Evolutionary conservation across 2,888 invertebrate species (phyloP).

Genomic region (Patella ulyssiponensis): DNA sequence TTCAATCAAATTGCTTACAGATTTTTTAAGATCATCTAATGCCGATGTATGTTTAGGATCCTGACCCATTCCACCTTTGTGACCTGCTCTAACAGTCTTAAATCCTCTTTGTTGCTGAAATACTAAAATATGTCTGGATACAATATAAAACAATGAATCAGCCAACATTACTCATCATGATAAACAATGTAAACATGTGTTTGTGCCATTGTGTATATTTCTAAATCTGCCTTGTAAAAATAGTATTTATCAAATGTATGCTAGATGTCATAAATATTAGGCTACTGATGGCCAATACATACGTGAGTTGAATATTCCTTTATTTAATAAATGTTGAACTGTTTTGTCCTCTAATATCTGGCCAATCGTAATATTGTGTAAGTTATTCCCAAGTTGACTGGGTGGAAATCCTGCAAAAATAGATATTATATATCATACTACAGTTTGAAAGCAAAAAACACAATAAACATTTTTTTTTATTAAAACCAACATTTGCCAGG

Average conservation of each 20-base stretch:
- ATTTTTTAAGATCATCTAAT: slow-evolving; percentile 41
- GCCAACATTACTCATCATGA: too few species aligned
- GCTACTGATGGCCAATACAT: neutral
- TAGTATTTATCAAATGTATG: neutral
- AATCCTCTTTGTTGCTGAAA: slow-evolving; percentile 43
- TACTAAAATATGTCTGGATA: slow-evolving; percentile 14
- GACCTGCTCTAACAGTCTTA: slow-evolving; percentile 45
- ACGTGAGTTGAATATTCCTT: slow-evolving; percentile 16
- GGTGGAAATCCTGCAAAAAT: slow-evolving; percentile 27
- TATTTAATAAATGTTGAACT: slow-evolving; percentile 20
- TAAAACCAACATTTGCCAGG: too few species aligned
- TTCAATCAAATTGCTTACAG: slow-evolving; percentile 27
- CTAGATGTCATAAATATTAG: neutral
- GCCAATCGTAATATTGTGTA: too few species aligned
- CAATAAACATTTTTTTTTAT: neutral
- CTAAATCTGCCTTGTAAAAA: neutral
- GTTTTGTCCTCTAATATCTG: slow-evolving; percentile 13
- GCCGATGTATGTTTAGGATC: slow-evolving; percentile 27
- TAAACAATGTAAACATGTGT: too few species aligned
- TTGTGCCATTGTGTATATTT: too few species aligned
- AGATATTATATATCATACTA: neutral
- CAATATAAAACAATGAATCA: neutral
- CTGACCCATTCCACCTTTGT: slow-evolving; percentile 39
- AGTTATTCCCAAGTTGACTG: slow-evolving; percentile 7
- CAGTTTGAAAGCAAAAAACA: neutral